Percentiles rank a stretch among this genome's conserved stretches.
phyloP scores from a whole-genome alignment of 2,113 vertebrate genomes.

The Trichechus manatus region DNA sequence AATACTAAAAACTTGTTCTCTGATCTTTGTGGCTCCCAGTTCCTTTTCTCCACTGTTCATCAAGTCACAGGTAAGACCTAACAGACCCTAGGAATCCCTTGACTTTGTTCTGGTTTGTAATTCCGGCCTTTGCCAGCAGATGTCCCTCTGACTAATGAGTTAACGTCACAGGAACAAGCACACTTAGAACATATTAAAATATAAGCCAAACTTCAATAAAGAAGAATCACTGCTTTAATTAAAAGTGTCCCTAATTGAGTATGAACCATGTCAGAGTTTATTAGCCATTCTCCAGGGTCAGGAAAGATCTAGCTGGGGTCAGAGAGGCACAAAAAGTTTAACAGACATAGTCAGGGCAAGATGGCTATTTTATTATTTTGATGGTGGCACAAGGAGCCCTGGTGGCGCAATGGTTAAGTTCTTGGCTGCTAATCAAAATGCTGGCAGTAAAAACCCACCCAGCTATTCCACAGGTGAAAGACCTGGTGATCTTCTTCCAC shows the following conservation, averaged over 20 bases:
- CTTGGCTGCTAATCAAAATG: too few relatives aligned
- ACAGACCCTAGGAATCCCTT: neutral
- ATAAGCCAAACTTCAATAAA: constrained; percentile 41
- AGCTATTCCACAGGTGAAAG: too few relatives aligned
- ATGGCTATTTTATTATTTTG: neutral
- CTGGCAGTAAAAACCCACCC: too few relatives aligned
- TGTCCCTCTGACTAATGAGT: constrained; percentile 62
- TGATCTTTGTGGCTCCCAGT: neutral
- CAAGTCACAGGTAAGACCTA: neutral
- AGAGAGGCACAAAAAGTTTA: neutral
- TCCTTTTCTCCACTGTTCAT: neutral
- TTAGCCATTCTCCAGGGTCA: neutral
- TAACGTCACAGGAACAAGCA: neutral
- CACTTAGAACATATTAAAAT: neutral
- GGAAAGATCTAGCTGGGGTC: neutral
- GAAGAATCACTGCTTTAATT: constrained; percentile 42
- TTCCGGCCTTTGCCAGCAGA: constrained; percentile 79
- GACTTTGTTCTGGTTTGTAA: constrained; percentile 24
- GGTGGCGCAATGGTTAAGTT: neutral
- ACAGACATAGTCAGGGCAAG: neutral
- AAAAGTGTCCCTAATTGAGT: neutral
- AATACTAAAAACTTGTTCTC: neutral
- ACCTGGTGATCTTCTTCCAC: too few relatives aligned
- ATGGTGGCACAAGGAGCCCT: neutral
- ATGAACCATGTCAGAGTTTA: neutral